phyloP scores from a whole-genome alignment of 1,140 invertebrate species.

The Drosophila quadrilineata region DNA sequence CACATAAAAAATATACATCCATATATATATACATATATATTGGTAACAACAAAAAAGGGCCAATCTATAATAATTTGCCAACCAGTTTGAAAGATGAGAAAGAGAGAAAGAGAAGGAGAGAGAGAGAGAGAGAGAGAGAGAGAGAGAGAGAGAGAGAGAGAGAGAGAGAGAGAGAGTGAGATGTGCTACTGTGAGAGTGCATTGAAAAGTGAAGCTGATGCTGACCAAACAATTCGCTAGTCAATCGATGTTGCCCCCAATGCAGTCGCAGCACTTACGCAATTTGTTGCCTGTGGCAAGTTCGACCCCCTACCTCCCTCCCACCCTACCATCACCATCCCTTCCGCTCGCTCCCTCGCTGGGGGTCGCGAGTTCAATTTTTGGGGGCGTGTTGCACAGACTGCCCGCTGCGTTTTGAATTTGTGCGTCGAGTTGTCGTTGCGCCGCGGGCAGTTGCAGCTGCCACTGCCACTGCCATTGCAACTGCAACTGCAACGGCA shows the following conservation, averaged over 20 bases:
- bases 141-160: constrained; percentile 1
- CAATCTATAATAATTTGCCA: constrained; percentile 73
- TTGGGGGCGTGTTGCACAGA: too few relatives aligned
- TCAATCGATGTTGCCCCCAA: too few relatives aligned
- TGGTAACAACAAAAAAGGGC: too few relatives aligned
- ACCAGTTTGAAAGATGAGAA: constrained; percentile 29
- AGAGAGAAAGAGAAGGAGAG: not conserved
- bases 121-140: not conserved
- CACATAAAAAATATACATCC: too few relatives aligned
- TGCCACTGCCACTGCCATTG: constrained; percentile 14
- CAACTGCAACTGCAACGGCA: constrained; percentile 9
- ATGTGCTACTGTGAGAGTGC: constrained; percentile 8
- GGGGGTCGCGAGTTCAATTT: too few relatives aligned
- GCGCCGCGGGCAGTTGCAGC: constrained; percentile 5
- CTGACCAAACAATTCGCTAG: constrained; percentile 12
- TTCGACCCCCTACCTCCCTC: not conserved
- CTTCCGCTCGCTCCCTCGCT: not conserved
- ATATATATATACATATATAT: constrained; percentile 47
- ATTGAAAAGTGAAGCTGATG: constrained; percentile 2
- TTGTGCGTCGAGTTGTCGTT: constrained; percentile 46
- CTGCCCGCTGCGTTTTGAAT: constrained; percentile 69
- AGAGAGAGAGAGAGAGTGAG: constrained; percentile 17
- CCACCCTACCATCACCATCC: not conserved
- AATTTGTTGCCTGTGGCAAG: constrained; percentile 60
- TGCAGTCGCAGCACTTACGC: constrained; percentile 51